Base-by-base conservation (phyloP, 2,797 vertebrate genomes). In the Sylvia borin region DNA sequence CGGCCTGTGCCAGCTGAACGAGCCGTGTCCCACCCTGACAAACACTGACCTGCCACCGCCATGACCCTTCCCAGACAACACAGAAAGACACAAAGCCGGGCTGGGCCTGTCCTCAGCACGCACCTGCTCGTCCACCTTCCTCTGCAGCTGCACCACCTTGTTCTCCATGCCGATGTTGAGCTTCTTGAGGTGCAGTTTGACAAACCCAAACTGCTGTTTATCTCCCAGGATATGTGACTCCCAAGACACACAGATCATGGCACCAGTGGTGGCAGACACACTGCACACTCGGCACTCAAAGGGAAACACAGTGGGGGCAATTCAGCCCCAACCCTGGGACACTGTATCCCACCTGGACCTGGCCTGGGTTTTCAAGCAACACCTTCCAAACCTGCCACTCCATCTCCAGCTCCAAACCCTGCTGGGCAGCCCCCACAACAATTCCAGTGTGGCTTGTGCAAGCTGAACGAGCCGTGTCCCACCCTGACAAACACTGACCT, bases 111-210 rank as follows among this genome's bases (percentile, higher is more conserved):
- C 14, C 43, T 16, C 13, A 1, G 48, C n/a, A 50, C 83, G 1
- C 91, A 99, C 99, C 99, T 99, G 99, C 72, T 99, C 99, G 2
- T 99, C 99, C 20, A 99, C 98, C 97, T 99, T 99, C 94, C 99
- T 98, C 95, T 99, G 99, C 27, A 99, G 98, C 95, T 99, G 99
- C 3, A 99, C 98, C 32, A 99, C 99, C 96, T 99, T 99, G 97
- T 99, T 99, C 98, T 99, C 99, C 99, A 99, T 99, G 77, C 99
- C 99, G 2, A 98, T 97, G 45, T 99, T 99, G 96, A 99, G 99
- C 20, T 99, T 99, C 97, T 99, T 99, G 65, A 99, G 98, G 90
- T 98, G 99, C 78, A 36, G 36, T 36, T 36, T 36, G 36, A 36
- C 10, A 36, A 36, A 36, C 10, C 17, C 25, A 48, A 72, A 75